phyloP scores from a whole-genome alignment of 2,888 invertebrate species.

The Plemyria rubiginata region DNA sequence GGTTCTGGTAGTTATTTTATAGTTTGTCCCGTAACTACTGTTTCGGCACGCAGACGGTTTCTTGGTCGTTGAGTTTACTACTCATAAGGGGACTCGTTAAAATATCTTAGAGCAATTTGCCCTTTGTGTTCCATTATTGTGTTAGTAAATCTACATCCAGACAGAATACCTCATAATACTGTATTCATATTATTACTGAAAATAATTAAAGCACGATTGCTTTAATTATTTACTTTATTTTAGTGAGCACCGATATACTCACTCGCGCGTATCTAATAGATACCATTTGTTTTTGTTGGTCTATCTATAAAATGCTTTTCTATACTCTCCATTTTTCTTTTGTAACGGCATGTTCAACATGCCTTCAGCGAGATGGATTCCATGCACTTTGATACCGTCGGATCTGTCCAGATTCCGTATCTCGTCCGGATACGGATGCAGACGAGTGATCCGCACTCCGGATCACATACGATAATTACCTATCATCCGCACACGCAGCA shows the following conservation, averaged over 20 bases:
- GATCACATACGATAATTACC: constrained; percentile 30
- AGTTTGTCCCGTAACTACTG: constrained; percentile 24
- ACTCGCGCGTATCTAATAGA: not conserved
- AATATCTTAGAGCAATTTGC: constrained; percentile 33
- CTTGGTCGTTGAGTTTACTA: constrained; percentile 29
- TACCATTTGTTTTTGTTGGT: too few relatives aligned
- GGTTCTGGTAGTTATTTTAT: constrained; percentile 30
- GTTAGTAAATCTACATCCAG: constrained; percentile 1
- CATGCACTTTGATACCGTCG: constrained; percentile 7
- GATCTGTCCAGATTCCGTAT: constrained; percentile 3
- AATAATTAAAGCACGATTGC: too few relatives aligned
- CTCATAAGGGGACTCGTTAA: constrained; percentile 28
- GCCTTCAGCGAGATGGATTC: not conserved
- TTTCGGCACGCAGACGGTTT: constrained; percentile 24
- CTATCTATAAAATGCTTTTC: too few relatives aligned
- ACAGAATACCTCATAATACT: too few relatives aligned
- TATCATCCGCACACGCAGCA: constrained; percentile 26
- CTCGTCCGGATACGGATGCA: too few relatives aligned
- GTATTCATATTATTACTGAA: too few relatives aligned
- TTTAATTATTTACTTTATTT: too few relatives aligned
- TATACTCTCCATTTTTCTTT: too few relatives aligned
- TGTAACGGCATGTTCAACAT: not conserved
- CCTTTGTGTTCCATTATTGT: constrained; percentile 23
- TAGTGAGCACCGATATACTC: too few relatives aligned
- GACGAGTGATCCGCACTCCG: not conserved